Evolutionary conservation across 2,888 invertebrate genomes (phyloP).

Genomic region (Labia minor): DNA sequence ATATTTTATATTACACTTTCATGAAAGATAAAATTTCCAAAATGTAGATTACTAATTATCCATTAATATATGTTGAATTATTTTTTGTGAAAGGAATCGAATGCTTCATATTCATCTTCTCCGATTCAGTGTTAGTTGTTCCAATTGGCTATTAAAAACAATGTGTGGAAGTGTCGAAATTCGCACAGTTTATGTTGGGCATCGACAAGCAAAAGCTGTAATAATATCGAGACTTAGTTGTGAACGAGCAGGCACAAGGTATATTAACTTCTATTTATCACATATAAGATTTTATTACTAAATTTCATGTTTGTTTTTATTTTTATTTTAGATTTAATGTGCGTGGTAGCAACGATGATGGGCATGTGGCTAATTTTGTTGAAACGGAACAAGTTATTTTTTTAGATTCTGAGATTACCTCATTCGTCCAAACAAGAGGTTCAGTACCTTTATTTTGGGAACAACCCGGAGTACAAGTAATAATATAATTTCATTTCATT

Average conservation of each 20-base stretch:
- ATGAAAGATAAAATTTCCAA: no score
- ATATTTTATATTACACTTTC: not conserved
- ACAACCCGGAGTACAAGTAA: constrained; percentile 86
- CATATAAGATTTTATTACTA: not conserved
- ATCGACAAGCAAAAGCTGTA: constrained; percentile 87
- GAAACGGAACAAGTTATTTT: constrained; percentile 98
- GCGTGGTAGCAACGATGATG: constrained; percentile 97
- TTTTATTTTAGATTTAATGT: constrained; percentile 69
- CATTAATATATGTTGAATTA: not conserved
- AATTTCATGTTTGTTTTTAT: not conserved
- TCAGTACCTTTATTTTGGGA: constrained; percentile 99
- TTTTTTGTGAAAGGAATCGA: constrained; percentile 59
- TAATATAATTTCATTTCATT: not conserved
- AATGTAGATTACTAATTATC: not conserved
- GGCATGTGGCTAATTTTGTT: constrained; percentile 98
- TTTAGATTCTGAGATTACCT: constrained; percentile 80
- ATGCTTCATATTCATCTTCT: constrained; percentile 88
- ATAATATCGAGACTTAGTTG: constrained; percentile 92
- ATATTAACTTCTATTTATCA: constrained; percentile 22
- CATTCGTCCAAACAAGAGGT: constrained; percentile 86
- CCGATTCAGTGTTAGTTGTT: constrained; percentile 80
- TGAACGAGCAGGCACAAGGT: constrained; percentile 92
- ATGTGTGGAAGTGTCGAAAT: constrained; percentile 98
- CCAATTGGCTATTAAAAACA: constrained; percentile 82
- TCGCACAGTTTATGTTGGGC: constrained; percentile 94